These are phyloP conservation scores for Mus minutoides DNA, from an alignment of 2,797 vertebrate species.

Conservation along the genomic window DNA sequence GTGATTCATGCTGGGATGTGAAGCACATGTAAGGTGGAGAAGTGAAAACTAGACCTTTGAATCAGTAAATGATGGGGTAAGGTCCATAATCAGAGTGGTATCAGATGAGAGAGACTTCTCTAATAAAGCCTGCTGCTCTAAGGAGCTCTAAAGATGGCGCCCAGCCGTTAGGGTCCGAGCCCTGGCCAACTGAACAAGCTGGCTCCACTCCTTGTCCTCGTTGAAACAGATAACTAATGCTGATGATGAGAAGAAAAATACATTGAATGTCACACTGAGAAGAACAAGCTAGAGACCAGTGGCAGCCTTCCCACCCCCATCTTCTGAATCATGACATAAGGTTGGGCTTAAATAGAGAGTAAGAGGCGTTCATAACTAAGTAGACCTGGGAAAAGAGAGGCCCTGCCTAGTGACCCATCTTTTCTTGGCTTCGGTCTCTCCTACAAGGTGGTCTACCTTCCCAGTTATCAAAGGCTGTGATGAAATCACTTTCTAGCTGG, in stretches of 20 bases:
- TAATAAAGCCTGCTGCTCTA: not conserved
- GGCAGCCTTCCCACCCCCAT: not conserved
- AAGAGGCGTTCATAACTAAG: not conserved
- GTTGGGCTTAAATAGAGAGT: not conserved
- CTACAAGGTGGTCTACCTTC: not conserved
- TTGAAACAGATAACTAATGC: not conserved
- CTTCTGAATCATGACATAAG: not conserved
- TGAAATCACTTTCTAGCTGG: not conserved
- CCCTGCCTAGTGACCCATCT: not conserved
- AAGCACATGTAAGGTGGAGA: not conserved
- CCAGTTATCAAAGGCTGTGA: not conserved
- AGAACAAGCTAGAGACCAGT: not conserved
- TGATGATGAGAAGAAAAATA: not conserved
- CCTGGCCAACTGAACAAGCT: not conserved
- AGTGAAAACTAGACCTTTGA: slow-evolving; percentile 18
- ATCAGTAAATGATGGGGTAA: not conserved
- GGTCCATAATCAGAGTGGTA: slow-evolving; percentile 21
- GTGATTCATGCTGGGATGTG: not conserved
- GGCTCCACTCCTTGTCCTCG: not conserved
- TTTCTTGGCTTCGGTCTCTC: not conserved
- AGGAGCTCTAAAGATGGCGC: not conserved
- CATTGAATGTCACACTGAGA: not conserved
- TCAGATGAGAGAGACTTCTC: slow-evolving; percentile 16
- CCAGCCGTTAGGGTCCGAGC: not conserved
- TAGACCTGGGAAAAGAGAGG: not conserved